Conservation (phyloP, 1,140 invertebrate species). For the Drosophila persimilis region DNA sequence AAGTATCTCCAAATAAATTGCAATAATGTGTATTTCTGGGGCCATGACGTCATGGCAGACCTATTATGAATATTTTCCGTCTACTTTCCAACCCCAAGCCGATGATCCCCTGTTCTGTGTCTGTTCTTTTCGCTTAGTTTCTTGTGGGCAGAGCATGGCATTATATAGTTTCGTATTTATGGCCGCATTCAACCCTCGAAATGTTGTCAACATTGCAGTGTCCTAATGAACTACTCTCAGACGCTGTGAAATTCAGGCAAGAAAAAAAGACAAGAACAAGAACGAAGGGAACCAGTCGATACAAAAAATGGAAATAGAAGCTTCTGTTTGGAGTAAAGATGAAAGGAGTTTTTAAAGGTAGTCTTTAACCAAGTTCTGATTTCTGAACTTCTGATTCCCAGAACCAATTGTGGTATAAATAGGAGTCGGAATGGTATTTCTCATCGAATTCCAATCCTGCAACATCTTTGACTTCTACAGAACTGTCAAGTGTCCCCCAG, state of each 20-base stretch:
- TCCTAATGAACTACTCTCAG: slow-evolving; percentile 49
- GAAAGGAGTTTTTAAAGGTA: not conserved
- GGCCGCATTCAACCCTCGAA: slow-evolving; percentile 49
- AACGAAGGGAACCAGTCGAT: slow-evolving; percentile 34
- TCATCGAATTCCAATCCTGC: not conserved
- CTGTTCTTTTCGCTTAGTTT: slow-evolving; percentile 47
- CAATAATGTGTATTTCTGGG: slow-evolving; percentile 19
- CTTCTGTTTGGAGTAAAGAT: not conserved
- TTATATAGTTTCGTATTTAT: slow-evolving; percentile 45
- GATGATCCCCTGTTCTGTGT: slow-evolving; percentile 39
- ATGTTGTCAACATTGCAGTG: slow-evolving; percentile 41
- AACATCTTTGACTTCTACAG: not conserved
- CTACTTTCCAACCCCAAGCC: slow-evolving; percentile 13
- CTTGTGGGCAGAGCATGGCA: slow-evolving; percentile 25
- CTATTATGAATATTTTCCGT: slow-evolving; percentile 26
- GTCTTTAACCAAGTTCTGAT: not conserved
- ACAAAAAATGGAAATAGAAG: slow-evolving; percentile 17
- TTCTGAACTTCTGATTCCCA: no score
- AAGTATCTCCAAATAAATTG: slow-evolving; percentile 23
- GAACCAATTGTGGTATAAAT: not conserved
- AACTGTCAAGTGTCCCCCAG: not conserved
- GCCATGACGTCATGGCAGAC: slow-evolving; percentile 31
- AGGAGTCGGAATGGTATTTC: no score
- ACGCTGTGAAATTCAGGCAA: not conserved
- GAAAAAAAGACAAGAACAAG: slow-evolving; percentile 4